Percentiles rank a stretch among this genome's conserved stretches.
Conservation (phyloP, 2,113 vertebrate species). For the Notothenia rossii region DNA sequence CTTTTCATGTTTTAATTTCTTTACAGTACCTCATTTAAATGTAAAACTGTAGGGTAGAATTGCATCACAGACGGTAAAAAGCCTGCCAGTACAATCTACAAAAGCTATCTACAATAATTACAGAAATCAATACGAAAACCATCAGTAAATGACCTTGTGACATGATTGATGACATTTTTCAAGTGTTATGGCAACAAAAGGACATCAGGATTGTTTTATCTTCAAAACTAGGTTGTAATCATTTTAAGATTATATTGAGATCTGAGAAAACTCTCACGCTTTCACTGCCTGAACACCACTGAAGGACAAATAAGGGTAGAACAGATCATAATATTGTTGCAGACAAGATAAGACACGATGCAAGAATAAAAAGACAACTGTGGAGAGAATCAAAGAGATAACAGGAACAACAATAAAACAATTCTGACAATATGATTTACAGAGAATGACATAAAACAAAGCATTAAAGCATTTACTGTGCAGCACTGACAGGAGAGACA, state of each 20-base stretch:
- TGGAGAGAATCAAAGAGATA: conserved; percentile 18
- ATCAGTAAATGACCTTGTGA: neutral
- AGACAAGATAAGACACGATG: conserved; percentile 15
- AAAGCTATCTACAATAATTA: neutral
- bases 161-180: neutral
- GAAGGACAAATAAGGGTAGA: conserved; percentile 6
- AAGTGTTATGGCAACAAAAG: neutral
- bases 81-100: neutral
- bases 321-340: conserved; percentile 20
- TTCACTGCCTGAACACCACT: conserved; percentile 12
- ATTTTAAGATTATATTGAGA: neutral
- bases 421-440: conserved; percentile 40
- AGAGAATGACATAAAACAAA: conserved; percentile 27
- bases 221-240: neutral
- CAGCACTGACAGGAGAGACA: conserved; percentile 44
- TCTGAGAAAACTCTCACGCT: no score
- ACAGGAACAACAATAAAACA: conserved; percentile 2
- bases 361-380: conserved; percentile 13
- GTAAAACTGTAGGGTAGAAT: neutral
- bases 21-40: conserved; percentile 1
- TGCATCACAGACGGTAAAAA: neutral
- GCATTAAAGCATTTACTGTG: conserved; percentile 45
- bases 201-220: conserved; percentile 1
- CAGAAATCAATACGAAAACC: neutral
- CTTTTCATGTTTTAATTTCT: neutral